Conservation (phyloP, 2,888 invertebrate species). For the Emesis castigata region DNA sequence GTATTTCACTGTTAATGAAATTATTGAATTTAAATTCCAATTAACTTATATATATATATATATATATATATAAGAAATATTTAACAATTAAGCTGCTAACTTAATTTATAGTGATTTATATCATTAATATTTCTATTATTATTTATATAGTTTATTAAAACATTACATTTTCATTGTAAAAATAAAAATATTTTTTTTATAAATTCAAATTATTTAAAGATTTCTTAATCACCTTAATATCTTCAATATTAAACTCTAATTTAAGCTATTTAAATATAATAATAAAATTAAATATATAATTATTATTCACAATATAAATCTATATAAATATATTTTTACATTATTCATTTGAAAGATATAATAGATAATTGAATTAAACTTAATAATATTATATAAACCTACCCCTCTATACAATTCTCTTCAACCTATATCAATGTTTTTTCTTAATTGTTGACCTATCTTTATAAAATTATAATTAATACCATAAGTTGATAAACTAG, state of each 20-base stretch:
- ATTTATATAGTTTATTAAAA: constrained; percentile 91
- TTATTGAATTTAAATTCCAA: constrained; percentile 84
- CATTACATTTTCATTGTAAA: constrained; percentile 91
- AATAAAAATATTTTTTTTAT: constrained; percentile 82
- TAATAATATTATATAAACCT: constrained; percentile 78
- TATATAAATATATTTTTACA: constrained; percentile 78
- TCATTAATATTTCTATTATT: constrained; percentile 87
- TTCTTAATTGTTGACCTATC: constrained; percentile 78
- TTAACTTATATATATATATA: constrained; percentile 29
- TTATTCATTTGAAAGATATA: constrained; percentile 81
- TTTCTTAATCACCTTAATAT: constrained; percentile 76
- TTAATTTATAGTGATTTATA: constrained; percentile 86
- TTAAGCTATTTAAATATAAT: constrained; percentile 74
- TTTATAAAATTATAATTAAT: constrained; percentile 83
- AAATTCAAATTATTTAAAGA: constrained; percentile 52
- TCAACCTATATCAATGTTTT: constrained; percentile 85
- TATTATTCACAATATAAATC: constrained; percentile 75
- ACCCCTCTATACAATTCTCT: constrained; percentile 82
- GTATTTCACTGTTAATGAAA: constrained; percentile 92
- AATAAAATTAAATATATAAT: constrained; percentile 38
- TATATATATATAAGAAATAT: constrained; percentile 80
- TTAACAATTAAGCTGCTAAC: constrained; percentile 90
- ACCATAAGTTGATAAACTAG: constrained; percentile 81
- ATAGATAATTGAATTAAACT: constrained; percentile 79
- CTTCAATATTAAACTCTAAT: constrained; percentile 79